Evolutionary conservation across 2,888 invertebrate genomes (phyloP).

Genomic region (Campoplex nolae): DNA sequence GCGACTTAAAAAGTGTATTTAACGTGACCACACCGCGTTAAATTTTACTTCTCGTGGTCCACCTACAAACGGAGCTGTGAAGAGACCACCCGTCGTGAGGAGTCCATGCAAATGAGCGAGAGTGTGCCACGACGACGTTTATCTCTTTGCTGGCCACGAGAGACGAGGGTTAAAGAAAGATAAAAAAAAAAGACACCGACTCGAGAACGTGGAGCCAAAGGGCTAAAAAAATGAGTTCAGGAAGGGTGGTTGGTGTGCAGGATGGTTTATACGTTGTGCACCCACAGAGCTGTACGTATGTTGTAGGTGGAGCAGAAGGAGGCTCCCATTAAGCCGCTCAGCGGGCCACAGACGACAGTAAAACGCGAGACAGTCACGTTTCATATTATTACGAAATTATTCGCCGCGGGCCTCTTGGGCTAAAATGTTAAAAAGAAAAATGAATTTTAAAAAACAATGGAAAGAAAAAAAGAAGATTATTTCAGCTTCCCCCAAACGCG

Average conservation of each 20-base stretch:
- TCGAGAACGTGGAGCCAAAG: conserved; percentile 63
- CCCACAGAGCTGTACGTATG: conserved; percentile 48
- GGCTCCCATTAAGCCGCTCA: conserved; percentile 79
- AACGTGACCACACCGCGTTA: conserved; percentile 15
- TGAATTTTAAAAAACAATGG: not conserved
- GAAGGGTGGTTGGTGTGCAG: conserved; percentile 63
- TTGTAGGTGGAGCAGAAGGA: conserved; percentile 74
- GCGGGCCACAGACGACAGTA: conserved; percentile 75
- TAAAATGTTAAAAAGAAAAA: conserved; percentile 29
- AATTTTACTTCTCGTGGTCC: conserved; percentile 19
- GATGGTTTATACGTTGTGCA: conserved; percentile 67
- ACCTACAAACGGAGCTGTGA: conserved; percentile 51
- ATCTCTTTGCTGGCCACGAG: conserved; percentile 71
- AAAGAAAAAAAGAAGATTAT: not conserved
- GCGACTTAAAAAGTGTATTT: not conserved
- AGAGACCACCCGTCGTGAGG: conserved; percentile 74
- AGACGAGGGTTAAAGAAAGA: conserved; percentile 30
- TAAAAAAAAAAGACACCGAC: conserved; percentile 52
- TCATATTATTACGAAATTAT: conserved; percentile 79
- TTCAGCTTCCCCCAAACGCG: conserved; percentile 2
- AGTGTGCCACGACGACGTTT: conserved; percentile 72
- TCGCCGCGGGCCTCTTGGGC: conserved; percentile 66
- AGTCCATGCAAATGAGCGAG: conserved; percentile 80
- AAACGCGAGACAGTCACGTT: conserved; percentile 77
- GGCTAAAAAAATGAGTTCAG: conserved; percentile 66